Evolutionary conservation across 2,797 vertebrate species (phyloP).

Genomic region (Liasis olivaceus): DNA sequence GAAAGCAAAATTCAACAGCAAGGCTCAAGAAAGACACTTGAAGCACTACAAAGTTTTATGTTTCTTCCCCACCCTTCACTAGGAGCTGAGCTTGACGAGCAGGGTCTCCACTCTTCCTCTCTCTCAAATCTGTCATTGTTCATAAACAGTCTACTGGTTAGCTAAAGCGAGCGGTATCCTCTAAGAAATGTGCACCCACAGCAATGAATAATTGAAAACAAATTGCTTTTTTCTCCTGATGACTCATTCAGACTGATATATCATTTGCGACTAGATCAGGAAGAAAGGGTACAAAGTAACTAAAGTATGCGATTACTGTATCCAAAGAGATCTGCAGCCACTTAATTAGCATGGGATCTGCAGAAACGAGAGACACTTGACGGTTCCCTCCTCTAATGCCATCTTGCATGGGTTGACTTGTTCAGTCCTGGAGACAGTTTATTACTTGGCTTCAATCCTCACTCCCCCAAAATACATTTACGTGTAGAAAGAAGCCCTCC

Average conservation of each 20-base stretch:
- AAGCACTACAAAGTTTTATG: conserved; percentile 13
- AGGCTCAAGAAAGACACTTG: conserved; percentile 52
- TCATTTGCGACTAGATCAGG: background rate
- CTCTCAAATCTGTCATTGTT: conserved; percentile 49
- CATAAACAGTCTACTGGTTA: conserved; percentile 55
- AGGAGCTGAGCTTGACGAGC: background rate
- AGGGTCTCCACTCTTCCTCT: background rate
- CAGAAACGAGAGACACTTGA: background rate
- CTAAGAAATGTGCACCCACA: conserved; percentile 55
- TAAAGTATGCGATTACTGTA: background rate
- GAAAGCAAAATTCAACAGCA: conserved; percentile 82
- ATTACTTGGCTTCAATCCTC: background rate
- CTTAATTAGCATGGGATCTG: background rate
- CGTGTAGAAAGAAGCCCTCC: background rate
- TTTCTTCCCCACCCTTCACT: background rate
- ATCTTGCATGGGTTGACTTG: background rate
- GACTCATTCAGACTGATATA: conserved; percentile 31
- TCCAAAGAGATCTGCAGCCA: background rate
- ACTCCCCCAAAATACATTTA: background rate
- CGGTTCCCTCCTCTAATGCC: background rate
- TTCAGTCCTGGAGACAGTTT: background rate
- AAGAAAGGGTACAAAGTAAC: background rate
- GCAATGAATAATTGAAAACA: conserved; percentile 39
- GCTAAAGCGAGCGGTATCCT: background rate
- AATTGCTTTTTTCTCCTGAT: conserved; percentile 55